These are phyloP conservation scores for Cavia porcellus DNA, from an alignment of 2,113 vertebrate genomes.

Conservation along the genomic window DNA sequence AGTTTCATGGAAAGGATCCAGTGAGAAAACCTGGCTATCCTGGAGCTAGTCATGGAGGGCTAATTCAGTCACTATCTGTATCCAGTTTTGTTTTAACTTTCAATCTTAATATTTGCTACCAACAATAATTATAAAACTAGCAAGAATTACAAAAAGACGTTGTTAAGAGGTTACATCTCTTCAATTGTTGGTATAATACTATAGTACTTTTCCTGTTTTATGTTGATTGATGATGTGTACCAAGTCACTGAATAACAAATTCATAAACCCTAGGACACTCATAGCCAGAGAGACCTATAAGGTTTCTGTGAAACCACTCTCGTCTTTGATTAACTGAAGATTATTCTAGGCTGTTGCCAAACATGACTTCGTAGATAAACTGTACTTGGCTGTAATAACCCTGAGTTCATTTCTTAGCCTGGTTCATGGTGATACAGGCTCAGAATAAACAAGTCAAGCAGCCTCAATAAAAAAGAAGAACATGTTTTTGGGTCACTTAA, in stretches of 20 bases:
- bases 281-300: neutral
- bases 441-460: neutral
- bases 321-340: neutral
- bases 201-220: neutral
- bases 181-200: neutral
- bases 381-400: neutral
- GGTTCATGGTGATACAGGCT: neutral
- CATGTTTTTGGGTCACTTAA: neutral
- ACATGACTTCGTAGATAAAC: neutral
- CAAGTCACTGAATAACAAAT: neutral
- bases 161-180: neutral
- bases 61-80: neutral
- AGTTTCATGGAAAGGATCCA: neutral
- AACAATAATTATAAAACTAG: conserved; percentile 38
- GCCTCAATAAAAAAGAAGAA: neutral
- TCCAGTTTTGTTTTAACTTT: neutral
- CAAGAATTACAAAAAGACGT: neutral
- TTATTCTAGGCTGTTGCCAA: neutral
- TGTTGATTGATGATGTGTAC: neutral
- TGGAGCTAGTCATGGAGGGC: neutral
- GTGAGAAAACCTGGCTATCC: neutral
- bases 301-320: neutral
- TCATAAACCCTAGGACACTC: neutral
- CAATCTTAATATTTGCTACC: neutral
- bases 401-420: neutral